Conservation (phyloP, 1,140 invertebrate genomes). For the Achatina immaculata region DNA sequence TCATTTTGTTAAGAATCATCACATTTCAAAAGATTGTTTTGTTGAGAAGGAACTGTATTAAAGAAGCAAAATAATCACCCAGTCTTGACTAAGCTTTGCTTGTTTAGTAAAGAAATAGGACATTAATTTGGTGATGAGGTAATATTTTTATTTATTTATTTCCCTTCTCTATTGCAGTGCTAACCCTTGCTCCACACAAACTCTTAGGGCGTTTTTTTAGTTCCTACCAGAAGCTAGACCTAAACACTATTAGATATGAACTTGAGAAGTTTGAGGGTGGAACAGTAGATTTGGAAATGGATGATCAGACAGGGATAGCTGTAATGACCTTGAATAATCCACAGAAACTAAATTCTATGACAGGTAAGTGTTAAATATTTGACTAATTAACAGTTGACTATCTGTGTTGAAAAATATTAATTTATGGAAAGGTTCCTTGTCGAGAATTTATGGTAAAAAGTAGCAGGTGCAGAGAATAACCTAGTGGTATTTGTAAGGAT, state of each 20-base stretch:
- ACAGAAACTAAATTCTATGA: slow-evolving; percentile 73
- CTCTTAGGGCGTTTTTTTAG: neutral
- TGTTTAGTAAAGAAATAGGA: too few relatives aligned
- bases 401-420: neutral
- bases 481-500: too few relatives aligned
- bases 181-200: neutral
- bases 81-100: too few relatives aligned
- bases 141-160: too few relatives aligned
- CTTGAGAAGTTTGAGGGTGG: slow-evolving; percentile 64
- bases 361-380: slow-evolving; percentile 49
- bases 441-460: neutral
- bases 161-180: too few relatives aligned
- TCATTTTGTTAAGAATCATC: too few relatives aligned
- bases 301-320: slow-evolving; percentile 72
- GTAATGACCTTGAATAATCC: slow-evolving; percentile 71
- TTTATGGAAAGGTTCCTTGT: neutral
- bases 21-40: too few relatives aligned
- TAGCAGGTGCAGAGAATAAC: neutral
- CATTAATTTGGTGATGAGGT: too few relatives aligned
- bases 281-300: slow-evolving; percentile 68
- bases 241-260: slow-evolving; percentile 27
- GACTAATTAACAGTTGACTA: neutral
- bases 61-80: too few relatives aligned
- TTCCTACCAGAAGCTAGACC: slow-evolving; percentile 2
- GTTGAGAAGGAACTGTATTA: too few relatives aligned